Evolutionary conservation across 1,140 invertebrate genomes (phyloP).

Genomic region (Mya arenaria): DNA sequence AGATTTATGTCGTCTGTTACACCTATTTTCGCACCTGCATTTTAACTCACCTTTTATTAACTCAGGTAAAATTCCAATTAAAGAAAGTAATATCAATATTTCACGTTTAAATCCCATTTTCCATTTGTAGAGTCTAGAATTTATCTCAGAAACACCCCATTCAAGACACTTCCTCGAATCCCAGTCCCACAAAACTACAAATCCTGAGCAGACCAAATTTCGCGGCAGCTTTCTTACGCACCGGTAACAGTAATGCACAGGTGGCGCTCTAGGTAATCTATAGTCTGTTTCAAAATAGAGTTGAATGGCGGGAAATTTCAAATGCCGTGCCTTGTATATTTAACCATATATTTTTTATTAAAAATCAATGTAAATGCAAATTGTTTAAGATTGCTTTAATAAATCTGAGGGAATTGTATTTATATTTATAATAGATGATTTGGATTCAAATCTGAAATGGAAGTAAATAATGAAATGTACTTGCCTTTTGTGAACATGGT

Average conservation of each 20-base stretch:
- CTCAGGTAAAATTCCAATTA: slow-evolving; percentile 15
- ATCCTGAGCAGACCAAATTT: not conserved
- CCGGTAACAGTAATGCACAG: not conserved
- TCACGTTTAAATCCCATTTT: slow-evolving; percentile 22
- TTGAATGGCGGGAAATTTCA: not conserved
- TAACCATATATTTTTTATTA: no score
- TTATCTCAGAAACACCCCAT: not conserved
- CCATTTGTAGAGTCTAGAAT: not conserved
- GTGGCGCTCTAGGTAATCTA: not conserved
- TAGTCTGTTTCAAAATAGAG: not conserved
- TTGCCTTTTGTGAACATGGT: no score
- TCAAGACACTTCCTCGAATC: not conserved
- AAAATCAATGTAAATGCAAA: no score
- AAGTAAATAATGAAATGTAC: no score
- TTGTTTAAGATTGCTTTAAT: no score
- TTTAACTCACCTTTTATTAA: slow-evolving; percentile 30
- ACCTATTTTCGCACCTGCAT: not conserved
- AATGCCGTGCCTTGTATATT: no score
- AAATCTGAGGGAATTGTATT: no score
- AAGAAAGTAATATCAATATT: not conserved
- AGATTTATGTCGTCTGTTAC: not conserved
- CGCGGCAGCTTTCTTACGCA: not conserved
- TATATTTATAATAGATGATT: no score
- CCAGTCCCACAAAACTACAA: not conserved
- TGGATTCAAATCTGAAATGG: no score